Conservation (phyloP, 2,888 invertebrate genomes). For the Cepaea hortensis region DNA sequence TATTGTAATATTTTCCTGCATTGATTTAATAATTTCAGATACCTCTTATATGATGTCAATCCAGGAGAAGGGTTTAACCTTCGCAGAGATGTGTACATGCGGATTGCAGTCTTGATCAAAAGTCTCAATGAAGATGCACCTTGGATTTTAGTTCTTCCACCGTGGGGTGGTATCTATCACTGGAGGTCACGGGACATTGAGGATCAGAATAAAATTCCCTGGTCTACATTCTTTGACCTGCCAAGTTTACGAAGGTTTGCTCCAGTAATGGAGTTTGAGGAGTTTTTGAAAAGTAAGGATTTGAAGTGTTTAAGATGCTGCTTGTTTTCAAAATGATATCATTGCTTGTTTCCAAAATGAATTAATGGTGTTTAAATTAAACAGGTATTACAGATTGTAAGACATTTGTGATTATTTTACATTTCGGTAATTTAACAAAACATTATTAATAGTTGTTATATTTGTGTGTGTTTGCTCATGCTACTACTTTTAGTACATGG, state of each 20-base stretch:
- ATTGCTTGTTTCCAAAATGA: no score
- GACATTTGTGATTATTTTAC: no score
- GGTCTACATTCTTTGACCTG: conserved; percentile 91
- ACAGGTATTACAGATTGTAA: no score
- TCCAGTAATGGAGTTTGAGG: conserved; percentile 90
- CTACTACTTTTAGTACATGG: no score
- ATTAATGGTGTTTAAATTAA: no score
- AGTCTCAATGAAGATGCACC: conserved; percentile 79
- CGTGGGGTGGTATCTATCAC: conserved; percentile 93
- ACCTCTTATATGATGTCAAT: conserved; percentile 94
- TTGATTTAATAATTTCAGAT: conserved; percentile 78
- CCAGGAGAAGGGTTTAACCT: conserved; percentile 97
- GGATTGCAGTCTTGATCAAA: conserved; percentile 89
- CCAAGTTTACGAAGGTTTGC: conserved; percentile 85
- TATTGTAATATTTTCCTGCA: not conserved
- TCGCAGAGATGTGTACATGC: conserved; percentile 94
- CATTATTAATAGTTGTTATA: no score
- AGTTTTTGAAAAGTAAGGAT: conserved; percentile 82
- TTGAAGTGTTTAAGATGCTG: not conserved
- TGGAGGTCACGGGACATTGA: conserved; percentile 81
- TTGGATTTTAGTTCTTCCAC: conserved; percentile 87
- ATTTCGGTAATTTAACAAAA: no score
- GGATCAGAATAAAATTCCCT: conserved; percentile 82
- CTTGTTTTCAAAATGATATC: no score
- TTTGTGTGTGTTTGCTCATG: no score